phyloP scores from a whole-genome alignment of 1,140 invertebrate species.

The Platyura marginata region DNA sequence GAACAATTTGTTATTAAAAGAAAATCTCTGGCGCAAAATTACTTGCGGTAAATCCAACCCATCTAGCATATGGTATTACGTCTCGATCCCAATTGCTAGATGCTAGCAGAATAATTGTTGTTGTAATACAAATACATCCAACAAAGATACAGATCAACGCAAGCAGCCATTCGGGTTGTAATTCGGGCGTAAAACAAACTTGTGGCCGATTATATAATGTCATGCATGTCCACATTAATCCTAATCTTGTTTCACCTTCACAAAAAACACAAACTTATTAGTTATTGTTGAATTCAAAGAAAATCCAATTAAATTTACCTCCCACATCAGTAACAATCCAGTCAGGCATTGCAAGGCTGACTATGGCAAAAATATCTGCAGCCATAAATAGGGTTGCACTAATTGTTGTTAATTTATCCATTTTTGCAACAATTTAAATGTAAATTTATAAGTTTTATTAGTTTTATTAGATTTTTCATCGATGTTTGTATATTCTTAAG shows the following conservation, averaged over 20 bases:
- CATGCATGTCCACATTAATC: constrained; percentile 86
- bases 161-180: constrained; percentile 79
- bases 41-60: constrained; percentile 92
- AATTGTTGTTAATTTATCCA: constrained; percentile 86
- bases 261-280: too few relatives aligned
- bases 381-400: constrained; percentile 81
- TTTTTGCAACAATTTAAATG: constrained; percentile 16
- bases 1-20: background rate
- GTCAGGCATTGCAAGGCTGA: constrained; percentile 83
- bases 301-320: constrained; percentile 30
- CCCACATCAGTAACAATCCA: constrained; percentile 93
- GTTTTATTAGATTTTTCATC: too few relatives aligned
- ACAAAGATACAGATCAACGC: constrained; percentile 81
- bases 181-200: constrained; percentile 69
- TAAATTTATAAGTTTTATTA: too few relatives aligned
- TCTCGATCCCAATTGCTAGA: constrained; percentile 81
- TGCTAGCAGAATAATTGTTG: constrained; percentile 70
- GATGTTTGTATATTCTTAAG: too few relatives aligned
- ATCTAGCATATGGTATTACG: constrained; percentile 79
- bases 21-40: constrained; percentile 29
- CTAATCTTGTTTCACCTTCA: constrained; percentile 68
- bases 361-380: constrained; percentile 84
- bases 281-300: too few relatives aligned
- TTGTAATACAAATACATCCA: constrained; percentile 82
- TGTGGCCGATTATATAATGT: constrained; percentile 75